phyloP scores from a whole-genome alignment of 2,113 vertebrate genomes.

The Balaeniceps rex region DNA sequence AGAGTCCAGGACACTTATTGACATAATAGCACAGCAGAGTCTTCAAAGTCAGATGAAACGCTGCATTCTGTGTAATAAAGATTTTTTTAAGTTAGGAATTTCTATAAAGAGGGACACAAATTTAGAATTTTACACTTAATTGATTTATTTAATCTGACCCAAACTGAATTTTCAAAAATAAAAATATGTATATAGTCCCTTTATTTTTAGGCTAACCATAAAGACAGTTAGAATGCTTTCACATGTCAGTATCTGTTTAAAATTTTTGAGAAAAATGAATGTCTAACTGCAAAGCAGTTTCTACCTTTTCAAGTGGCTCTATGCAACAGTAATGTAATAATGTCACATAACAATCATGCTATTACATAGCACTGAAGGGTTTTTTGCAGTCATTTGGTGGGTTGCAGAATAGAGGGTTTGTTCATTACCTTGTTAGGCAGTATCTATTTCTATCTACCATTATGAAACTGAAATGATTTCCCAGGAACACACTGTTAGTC shows the following conservation, averaged over 20 bases:
- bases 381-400: neutral
- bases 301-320: neutral
- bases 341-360: neutral
- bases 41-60: neutral
- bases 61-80: neutral
- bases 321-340: neutral
- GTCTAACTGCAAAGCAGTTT: neutral
- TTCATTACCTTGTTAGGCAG: neutral
- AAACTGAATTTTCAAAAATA: neutral
- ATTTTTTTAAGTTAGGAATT: neutral
- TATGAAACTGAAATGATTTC: neutral
- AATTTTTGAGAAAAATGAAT: neutral
- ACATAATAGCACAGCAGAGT: neutral
- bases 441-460: neutral
- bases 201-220: neutral
- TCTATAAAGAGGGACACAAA: neutral
- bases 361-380: fast-evolving
- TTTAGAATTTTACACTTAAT: neutral
- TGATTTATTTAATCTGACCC: neutral
- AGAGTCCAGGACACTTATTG: neutral
- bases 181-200: neutral
- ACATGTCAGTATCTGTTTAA: neutral
- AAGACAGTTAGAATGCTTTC: neutral
- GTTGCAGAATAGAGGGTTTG: neutral
- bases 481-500: neutral